These are phyloP conservation scores for Ceratina australensis DNA, from an alignment of 1,140 invertebrate species.

Conservation along the genomic window DNA sequence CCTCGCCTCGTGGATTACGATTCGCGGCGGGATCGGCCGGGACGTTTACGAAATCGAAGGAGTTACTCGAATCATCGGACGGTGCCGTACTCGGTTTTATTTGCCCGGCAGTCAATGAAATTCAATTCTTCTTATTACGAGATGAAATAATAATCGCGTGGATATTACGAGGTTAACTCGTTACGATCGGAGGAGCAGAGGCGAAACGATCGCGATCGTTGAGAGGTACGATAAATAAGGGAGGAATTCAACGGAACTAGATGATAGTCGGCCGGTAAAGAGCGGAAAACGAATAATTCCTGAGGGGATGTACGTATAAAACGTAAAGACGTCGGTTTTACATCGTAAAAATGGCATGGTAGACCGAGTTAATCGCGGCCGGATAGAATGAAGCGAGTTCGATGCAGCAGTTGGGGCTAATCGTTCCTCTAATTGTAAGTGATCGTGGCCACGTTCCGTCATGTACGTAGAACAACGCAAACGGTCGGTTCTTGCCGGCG, in stretches of 20 bases:
- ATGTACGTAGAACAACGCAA: constrained; percentile 53
- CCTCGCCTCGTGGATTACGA: background rate
- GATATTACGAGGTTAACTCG: too few relatives aligned
- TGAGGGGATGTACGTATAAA: background rate
- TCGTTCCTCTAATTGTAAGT: constrained; percentile 59
- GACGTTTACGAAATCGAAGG: constrained; percentile 7
- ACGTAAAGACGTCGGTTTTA: background rate
- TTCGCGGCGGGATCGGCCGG: background rate
- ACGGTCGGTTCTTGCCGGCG: constrained; percentile 53
- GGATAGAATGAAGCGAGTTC: constrained; percentile 44
- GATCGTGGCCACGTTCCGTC: constrained; percentile 61
- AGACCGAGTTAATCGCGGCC: constrained; percentile 24
- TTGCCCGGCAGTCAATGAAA: too few relatives aligned
- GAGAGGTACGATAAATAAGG: background rate
- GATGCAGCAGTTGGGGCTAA: constrained; percentile 62
- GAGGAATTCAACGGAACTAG: background rate
- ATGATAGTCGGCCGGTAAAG: too few relatives aligned
- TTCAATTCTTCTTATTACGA: background rate
- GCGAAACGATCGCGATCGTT: background rate
- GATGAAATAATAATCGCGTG: too few relatives aligned
- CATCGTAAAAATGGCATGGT: constrained; percentile 21
- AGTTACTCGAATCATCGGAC: background rate
- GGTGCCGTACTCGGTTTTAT: background rate
- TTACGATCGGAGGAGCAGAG: background rate
- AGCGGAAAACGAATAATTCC: background rate